Percentiles rank a stretch among this genome's conserved stretches.
These are phyloP conservation scores for Lerista edwardsae DNA, from an alignment of 2,797 vertebrate genomes.

Conservation along the genomic window DNA sequence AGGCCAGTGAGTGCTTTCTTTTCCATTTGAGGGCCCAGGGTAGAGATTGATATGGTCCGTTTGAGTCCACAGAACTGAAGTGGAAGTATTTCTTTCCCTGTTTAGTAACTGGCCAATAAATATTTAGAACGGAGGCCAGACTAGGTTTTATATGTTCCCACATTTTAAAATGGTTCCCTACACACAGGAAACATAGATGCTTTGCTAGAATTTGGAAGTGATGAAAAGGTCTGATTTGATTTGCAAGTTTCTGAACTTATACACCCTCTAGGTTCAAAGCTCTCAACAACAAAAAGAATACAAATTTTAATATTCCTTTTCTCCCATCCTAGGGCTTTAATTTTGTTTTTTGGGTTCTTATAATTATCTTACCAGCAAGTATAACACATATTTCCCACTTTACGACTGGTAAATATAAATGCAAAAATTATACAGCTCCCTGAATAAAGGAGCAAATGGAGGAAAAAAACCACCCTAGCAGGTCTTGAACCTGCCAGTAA, in stretches of 20 bases:
- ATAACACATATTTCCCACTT: constrained; percentile 51
- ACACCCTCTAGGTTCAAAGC: constrained; percentile 1
- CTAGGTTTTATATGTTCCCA: not conserved
- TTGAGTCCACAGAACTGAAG: not conserved
- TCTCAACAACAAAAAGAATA: not conserved
- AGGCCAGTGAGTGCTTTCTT: no score
- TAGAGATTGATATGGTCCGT: not conserved
- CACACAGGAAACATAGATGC: not conserved
- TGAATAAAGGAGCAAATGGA: constrained; percentile 48
- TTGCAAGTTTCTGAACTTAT: constrained; percentile 30
- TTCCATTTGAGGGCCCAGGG: not conserved
- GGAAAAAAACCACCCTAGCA: constrained; percentile 55
- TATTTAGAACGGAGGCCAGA: not conserved
- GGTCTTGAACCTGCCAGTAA: constrained; percentile 57
- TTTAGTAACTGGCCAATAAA: not conserved
- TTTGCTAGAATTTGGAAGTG: no score
- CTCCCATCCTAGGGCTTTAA: constrained; percentile 53
- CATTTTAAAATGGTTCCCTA: not conserved
- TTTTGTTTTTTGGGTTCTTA: constrained; percentile 51
- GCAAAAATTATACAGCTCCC: constrained; percentile 60
- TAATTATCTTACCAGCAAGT: constrained; percentile 61
- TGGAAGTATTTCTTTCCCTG: not conserved
- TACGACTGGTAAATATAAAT: constrained; percentile 63
- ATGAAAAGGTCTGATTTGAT: constrained; percentile 36
- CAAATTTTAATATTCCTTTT: constrained; percentile 53